Evolutionary conservation across 2,888 invertebrate genomes (phyloP).

Genomic region (Drosophila pullipes): DNA sequence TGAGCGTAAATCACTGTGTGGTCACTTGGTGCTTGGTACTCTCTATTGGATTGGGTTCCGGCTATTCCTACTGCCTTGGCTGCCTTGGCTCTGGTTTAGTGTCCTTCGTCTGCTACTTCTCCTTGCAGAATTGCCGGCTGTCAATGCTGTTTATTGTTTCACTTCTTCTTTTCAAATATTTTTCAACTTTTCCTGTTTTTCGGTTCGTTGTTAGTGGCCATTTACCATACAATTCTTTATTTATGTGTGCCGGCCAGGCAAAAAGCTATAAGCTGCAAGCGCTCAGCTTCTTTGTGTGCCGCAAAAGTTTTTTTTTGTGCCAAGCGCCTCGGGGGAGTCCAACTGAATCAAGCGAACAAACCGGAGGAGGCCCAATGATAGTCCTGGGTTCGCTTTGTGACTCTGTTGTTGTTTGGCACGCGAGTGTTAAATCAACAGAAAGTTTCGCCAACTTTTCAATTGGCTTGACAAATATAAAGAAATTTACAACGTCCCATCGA

Average conservation of each 20-base stretch:
- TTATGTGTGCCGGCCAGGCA: constrained; percentile 48
- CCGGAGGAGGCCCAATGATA: constrained; percentile 40
- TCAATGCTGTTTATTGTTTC: constrained; percentile 70
- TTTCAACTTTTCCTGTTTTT: constrained; percentile 56
- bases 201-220: constrained; percentile 52
- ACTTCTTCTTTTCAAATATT: constrained; percentile 69
- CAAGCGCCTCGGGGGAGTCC: constrained; percentile 41
- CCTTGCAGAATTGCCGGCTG: constrained; percentile 27
- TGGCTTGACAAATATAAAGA: constrained; percentile 74
- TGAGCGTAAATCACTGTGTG: constrained; percentile 78
- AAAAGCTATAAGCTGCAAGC: constrained; percentile 29
- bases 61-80: constrained; percentile 4
- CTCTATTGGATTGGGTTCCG: constrained; percentile 49
- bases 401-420: constrained; percentile 33
- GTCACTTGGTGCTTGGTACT: constrained; percentile 62
- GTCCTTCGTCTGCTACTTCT: not conserved
- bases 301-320: constrained; percentile 39
- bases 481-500: constrained; percentile 43
- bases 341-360: constrained; percentile 32
- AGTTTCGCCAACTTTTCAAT: constrained; percentile 72
- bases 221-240: constrained; percentile 73
- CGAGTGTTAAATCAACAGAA: constrained; percentile 74
- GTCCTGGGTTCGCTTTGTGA: constrained; percentile 37
- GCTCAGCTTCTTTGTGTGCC: constrained; percentile 28
- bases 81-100: constrained; percentile 4